A percentile compares a stretch with the other conserved stretches of the same genome.
phyloP scores from a whole-genome alignment of 2,888 invertebrate genomes.

The Euphydryas editha region DNA sequence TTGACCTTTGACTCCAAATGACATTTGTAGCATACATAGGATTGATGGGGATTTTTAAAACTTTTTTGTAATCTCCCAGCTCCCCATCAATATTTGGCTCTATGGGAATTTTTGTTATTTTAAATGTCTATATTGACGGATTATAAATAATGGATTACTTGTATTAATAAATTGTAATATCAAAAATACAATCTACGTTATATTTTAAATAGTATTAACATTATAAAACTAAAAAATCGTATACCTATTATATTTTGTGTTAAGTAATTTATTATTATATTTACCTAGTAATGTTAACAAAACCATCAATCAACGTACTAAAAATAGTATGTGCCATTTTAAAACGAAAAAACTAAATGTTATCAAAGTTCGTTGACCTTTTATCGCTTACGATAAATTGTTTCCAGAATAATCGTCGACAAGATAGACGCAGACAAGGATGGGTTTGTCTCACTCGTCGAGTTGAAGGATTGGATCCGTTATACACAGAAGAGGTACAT shows the following conservation, averaged over 20 bases:
- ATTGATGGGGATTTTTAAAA: no score
- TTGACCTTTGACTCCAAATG: no score
- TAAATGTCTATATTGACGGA: no score
- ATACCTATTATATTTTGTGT: not conserved
- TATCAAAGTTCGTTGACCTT: constrained; percentile 46
- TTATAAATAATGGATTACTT: no score
- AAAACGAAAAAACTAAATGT: constrained; percentile 12
- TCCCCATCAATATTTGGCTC: no score
- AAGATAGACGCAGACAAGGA: constrained; percentile 95
- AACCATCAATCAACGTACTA: not conserved
- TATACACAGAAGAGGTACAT: constrained; percentile 97
- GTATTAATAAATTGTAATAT: no score
- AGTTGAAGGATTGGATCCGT: constrained; percentile 97
- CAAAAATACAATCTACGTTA: not conserved
- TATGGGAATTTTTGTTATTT: no score
- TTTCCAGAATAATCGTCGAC: constrained; percentile 92
- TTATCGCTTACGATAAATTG: constrained; percentile 43
- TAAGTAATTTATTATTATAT: not conserved
- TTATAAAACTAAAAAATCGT: no score
- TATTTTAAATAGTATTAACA: not conserved
- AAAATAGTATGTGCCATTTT: not conserved
- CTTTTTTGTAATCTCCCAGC: no score
- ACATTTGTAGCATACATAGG: no score
- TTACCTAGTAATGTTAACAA: not conserved
- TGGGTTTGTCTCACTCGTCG: constrained; percentile 92